phyloP scores from a whole-genome alignment of 1,140 invertebrate species.

The Frieseomelitta varia region DNA sequence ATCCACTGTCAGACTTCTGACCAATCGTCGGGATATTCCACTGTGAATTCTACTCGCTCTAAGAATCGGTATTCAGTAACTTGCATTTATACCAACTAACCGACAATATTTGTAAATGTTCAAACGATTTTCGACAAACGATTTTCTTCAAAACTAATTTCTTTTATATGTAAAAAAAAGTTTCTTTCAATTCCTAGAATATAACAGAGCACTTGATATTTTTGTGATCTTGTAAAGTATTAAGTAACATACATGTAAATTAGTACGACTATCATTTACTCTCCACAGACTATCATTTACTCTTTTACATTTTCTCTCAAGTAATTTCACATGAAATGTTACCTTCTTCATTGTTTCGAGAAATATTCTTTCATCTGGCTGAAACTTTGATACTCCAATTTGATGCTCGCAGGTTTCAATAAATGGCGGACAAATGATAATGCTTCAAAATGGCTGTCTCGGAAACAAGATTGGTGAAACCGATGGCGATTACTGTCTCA shows the following conservation, averaged over 20 bases:
- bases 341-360: too few relatives aligned
- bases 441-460: neutral
- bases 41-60: neutral
- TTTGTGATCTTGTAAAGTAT: too few relatives aligned
- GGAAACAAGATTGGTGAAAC: too few relatives aligned
- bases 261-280: too few relatives aligned
- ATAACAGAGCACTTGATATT: too few relatives aligned
- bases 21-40: neutral
- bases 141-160: neutral
- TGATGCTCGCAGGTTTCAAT: neutral
- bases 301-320: too few relatives aligned
- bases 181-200: too few relatives aligned
- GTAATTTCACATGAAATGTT: too few relatives aligned
- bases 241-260: too few relatives aligned
- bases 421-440: slow-evolving; percentile 14
- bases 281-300: too few relatives aligned
- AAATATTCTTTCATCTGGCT: neutral
- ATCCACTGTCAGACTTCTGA: neutral
- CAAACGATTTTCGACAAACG: neutral
- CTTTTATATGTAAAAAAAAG: too few relatives aligned
- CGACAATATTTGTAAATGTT: neutral
- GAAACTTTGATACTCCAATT: slow-evolving; percentile 42
- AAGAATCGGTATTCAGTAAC: neutral
- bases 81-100: neutral
- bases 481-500: too few relatives aligned